A percentile compares a stretch with the other conserved stretches of the same genome.
phyloP scores from a whole-genome alignment of 2,888 invertebrate genomes.

The Drosophila paranaensis region DNA sequence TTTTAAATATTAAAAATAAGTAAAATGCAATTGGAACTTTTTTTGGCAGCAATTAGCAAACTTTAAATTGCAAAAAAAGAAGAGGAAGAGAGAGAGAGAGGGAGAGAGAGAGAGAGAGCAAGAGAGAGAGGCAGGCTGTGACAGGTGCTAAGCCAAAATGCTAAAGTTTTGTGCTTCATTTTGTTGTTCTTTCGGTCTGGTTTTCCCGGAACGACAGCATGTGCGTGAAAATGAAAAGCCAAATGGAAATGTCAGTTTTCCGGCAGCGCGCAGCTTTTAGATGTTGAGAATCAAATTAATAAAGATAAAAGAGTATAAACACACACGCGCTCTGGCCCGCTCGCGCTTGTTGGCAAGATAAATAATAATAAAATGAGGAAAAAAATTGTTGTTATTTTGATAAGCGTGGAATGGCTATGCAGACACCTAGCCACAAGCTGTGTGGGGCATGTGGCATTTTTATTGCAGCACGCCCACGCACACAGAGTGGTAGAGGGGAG shows the following conservation, averaged over 20 bases:
- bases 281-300: conserved; percentile 49
- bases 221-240: conserved; percentile 34
- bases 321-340: not conserved
- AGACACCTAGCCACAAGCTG: conserved; percentile 49
- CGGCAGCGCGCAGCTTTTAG: conserved; percentile 29
- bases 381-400: conserved; percentile 53
- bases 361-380: conserved; percentile 54
- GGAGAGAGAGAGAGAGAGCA: not conserved
- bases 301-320: conserved; percentile 49
- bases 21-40: conserved; percentile 16
- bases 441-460: conserved; percentile 49
- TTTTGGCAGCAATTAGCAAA: conserved; percentile 48
- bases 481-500: conserved; percentile 7
- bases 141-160: conserved; percentile 38
- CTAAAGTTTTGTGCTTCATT: conserved; percentile 37
- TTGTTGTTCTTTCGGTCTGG: conserved; percentile 3
- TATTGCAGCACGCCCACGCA: conserved; percentile 52
- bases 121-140: not conserved
- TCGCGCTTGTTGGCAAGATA: conserved; percentile 27
- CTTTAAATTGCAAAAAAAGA: conserved; percentile 32
- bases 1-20: conserved; percentile 1
- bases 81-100: not conserved
- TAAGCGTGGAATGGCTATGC: conserved; percentile 48
- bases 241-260: conserved; percentile 19
- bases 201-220: conserved; percentile 12